Evolutionary conservation across 1,140 invertebrate genomes (phyloP).

Genomic region (Lanistes nyassanus): DNA sequence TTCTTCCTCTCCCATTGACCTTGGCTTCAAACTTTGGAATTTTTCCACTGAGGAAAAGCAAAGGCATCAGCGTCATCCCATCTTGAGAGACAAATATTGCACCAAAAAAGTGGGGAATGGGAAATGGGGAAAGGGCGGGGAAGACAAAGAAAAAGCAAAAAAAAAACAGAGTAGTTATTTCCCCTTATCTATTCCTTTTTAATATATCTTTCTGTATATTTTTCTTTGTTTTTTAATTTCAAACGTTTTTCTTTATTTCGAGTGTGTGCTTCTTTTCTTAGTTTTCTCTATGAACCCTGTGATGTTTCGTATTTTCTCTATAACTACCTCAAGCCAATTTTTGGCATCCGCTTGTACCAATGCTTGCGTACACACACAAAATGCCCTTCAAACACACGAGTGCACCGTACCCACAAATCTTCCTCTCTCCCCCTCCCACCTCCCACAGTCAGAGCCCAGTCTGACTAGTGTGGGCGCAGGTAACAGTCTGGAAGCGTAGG

Average conservation of each 20-base stretch:
- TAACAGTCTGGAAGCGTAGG: too few species aligned
- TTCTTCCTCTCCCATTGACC: too few species aligned
- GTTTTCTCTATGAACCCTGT: background rate
- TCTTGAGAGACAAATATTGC: too few species aligned
- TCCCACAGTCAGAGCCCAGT: slow-evolving; percentile 65
- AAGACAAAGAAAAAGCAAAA: background rate
- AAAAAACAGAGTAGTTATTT: background rate
- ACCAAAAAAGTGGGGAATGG: background rate
- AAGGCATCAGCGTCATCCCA: too few species aligned
- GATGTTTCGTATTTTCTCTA: background rate
- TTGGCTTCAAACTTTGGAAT: too few species aligned
- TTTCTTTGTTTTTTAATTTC: background rate
- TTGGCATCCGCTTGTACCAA: background rate
- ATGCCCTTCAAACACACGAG: background rate
- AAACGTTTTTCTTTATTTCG: background rate
- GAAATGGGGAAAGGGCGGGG: background rate
- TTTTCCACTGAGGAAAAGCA: too few species aligned
- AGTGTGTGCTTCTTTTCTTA: slow-evolving; percentile 3
- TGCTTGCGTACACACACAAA: background rate
- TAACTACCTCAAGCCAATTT: background rate
- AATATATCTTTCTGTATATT: background rate
- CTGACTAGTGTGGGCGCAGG: slow-evolving; percentile 3
- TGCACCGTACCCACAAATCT: background rate
- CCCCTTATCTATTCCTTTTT: background rate
- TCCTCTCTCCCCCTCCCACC: background rate